Base-by-base conservation (phyloP, 1,140 invertebrate species). In the Drosophila pallidifrons region DNA sequence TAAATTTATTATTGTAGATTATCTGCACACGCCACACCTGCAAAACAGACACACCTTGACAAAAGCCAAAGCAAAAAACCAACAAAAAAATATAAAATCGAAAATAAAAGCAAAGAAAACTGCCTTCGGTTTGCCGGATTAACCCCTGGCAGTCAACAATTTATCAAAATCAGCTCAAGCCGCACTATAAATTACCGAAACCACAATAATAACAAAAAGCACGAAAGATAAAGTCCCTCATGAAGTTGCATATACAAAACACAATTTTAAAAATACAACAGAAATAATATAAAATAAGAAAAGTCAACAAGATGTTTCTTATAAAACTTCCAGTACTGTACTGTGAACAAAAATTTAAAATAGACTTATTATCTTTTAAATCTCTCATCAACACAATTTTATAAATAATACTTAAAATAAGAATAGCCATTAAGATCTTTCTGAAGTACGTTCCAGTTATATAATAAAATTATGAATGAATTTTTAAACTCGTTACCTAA, bases 1-100 rank as follows among this genome's bases (percentile, higher is more conserved):
- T 89, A 89, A 89, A 89, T 89, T 81, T 89, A 89, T 89, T 89
- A 89, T 81, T 85, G 81, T 89, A 78, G 83, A 88, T 88, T 85
- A 88, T 88, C 75, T 81, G 55, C 70, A 46, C 46, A 51, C 41
- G 73, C 47, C 28, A 38, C 43, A 66, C 67, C 61, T 51, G 58
- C 43, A 46, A 45, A 54, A 52, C 5, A 15, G n/a, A 13, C 67
- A 64, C 69, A 88, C 83, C 80, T 81, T 78, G 77, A 88, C 83
- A 87, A 88, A 78, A 75, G 69, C 72, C 63, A 65, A 77, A 41
- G 32, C 49, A 47, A 52, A 52, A 7, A 11, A 38, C 32, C 32
- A 32, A 32, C 32, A 63, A 51, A 25, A 25, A 58, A 57, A 52
- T 16, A 28, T 10, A 41, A 58, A 57, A 57, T 38, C n/a, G 7